Percentiles rank a stretch among this genome's conserved stretches.
Conservation (phyloP, 2,113 vertebrate genomes). For the Acrocephalus kingi region DNA sequence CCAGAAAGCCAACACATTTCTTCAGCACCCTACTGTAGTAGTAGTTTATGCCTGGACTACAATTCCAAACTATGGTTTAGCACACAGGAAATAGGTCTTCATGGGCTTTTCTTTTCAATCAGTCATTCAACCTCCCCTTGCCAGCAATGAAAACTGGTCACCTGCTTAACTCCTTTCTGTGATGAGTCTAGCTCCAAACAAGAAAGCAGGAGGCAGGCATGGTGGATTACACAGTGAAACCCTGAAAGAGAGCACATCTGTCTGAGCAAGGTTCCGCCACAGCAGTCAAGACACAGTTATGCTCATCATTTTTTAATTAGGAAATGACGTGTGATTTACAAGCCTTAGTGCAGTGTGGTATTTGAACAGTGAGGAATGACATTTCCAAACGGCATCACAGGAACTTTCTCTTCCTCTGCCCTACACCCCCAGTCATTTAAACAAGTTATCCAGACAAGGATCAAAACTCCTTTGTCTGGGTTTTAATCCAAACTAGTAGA, state of each 20-base stretch:
- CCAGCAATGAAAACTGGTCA: not conserved
- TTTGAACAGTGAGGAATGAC: conserved; percentile 12
- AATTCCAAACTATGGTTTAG: not conserved
- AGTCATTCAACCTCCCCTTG: not conserved
- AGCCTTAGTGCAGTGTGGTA: not conserved
- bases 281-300: not conserved
- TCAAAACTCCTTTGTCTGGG: not conserved
- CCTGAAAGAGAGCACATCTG: not conserved
- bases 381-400: not conserved
- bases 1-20: not conserved
- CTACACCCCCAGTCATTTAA: not conserved
- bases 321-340: not conserved
- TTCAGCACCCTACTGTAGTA: not conserved
- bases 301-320: not conserved
- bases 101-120: not conserved
- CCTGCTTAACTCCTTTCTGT: not conserved
- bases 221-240: not conserved
- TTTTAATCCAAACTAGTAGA: not conserved
- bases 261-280: not conserved
- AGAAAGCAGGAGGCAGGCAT: not conserved
- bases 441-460: not conserved
- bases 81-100: not conserved
- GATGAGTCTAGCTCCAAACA: not conserved
- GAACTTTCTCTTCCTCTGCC: not conserved
- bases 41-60: not conserved